phyloP scores from a whole-genome alignment of 2,113 vertebrate species.

The Phalacrocorax aristotelis region DNA sequence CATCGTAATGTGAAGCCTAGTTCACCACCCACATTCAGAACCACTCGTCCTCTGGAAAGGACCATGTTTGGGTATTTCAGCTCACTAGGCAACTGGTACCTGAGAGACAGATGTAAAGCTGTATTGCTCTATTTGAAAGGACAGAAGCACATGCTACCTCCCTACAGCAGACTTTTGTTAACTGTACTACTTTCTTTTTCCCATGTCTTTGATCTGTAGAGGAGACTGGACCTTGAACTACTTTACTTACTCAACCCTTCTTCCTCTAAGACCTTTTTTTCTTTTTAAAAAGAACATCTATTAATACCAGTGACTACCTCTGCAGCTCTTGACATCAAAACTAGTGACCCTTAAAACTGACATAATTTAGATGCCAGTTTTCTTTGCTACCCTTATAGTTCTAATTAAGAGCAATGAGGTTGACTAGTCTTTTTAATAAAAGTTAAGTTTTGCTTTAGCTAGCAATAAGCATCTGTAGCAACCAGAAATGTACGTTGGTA shows the following conservation, averaged over 20 bases:
- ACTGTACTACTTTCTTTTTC: neutral
- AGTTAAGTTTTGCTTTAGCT: neutral
- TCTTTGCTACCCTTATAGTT: neutral
- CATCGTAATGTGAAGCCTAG: neutral
- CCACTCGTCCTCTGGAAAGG: neutral
- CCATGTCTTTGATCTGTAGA: neutral
- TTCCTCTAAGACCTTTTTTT: neutral
- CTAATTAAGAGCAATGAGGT: neutral
- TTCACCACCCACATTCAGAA: neutral
- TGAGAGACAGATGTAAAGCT: neutral
- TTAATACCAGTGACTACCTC: neutral
- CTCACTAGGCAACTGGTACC: neutral
- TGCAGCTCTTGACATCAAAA: neutral
- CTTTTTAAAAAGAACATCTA: neutral
- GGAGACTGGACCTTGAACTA: conserved; percentile 46
- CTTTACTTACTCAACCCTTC: neutral
- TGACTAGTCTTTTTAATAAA: neutral
- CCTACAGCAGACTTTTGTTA: neutral
- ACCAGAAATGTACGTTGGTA: neutral
- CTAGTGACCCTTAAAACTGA: neutral
- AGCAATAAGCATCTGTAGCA: neutral
- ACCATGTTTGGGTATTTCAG: neutral
- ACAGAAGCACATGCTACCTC: neutral
- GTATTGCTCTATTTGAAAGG: neutral
- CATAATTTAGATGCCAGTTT: neutral